Base-by-base conservation (phyloP, 2,888 invertebrate genomes). In the Apamea crenata region DNA sequence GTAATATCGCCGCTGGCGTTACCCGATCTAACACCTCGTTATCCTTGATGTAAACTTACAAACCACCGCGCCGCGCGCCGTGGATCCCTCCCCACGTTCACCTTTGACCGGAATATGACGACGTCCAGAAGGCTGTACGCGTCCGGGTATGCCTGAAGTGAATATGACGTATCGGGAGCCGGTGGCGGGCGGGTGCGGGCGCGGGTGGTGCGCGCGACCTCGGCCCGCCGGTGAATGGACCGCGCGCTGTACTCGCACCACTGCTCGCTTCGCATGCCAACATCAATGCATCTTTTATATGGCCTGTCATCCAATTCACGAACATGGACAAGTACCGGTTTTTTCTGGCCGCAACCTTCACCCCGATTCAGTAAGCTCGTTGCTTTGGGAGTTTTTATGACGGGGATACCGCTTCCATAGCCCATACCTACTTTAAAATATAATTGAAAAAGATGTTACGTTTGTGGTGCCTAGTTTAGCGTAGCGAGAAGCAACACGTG, bases 21-120 rank as follows among this genome's bases (percentile, higher is more conserved):
- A 56, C 68, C 53, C 61, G 67, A 81, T 83, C 77, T 79, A 77
- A 71, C 78, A 65, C 47, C 67, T 83, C 70, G 78, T 78, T 84
- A 78, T 71, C 81, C 73, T 85, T 76, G 69, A 78, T 66, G 67
- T 53, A 74, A 21, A 65, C 25, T 61, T 72, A 81, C 76, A 74
- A 77, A 76, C 32, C 18, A 53, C n/a, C 56, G 44, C 59, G 40
- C 18, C 10, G 56, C 47, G 40, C 50, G 40, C 18, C 16, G 56
- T 12, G 40, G 40, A 66, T 18, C 50, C 40, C 47, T 53, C 44
- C 59, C n/a, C 40, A 36, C 63, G 16, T 18, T 75, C 63, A 73
- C 73, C 74, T 77, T 44, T 83, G 72, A 75, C 79, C 74, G 74
- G 50, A 21, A 63, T 59, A 59, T 59, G 75, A 25, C 65, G 29